A percentile compares a stretch with the other conserved stretches of the same genome.
Conservation (phyloP, 2,888 invertebrate genomes). For the Dryobota labecula region DNA sequence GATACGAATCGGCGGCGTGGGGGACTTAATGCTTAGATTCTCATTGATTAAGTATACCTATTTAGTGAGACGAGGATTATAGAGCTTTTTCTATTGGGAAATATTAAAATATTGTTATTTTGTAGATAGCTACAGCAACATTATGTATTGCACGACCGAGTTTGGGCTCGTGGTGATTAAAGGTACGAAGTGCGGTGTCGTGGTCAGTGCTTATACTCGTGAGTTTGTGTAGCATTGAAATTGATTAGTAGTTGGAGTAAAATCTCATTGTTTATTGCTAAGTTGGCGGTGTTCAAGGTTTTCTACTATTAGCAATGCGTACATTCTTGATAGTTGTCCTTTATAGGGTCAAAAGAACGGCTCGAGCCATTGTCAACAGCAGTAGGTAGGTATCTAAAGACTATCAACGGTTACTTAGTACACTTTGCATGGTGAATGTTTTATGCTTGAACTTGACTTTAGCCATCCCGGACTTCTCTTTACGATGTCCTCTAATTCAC, state of each 20-base stretch:
- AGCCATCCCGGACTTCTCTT: background rate
- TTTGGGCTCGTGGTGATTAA: slow-evolving; percentile 9
- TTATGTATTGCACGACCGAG: slow-evolving; percentile 39
- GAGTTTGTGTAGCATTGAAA: slow-evolving; percentile 49
- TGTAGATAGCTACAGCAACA: slow-evolving; percentile 32
- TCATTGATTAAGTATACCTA: slow-evolving; percentile 87
- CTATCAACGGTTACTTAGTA: slow-evolving; percentile 6
- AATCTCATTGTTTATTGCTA: slow-evolving; percentile 62
- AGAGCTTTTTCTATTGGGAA: slow-evolving; percentile 67
- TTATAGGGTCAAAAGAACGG: slow-evolving; percentile 38
- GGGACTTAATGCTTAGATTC: slow-evolving; percentile 83
- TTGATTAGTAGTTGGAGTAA: slow-evolving; percentile 56
- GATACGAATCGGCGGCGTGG: slow-evolving; percentile 84
- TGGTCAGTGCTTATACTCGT: slow-evolving; percentile 24
- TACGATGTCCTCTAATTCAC: background rate
- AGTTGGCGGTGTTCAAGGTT: slow-evolving; percentile 43
- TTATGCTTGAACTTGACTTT: background rate
- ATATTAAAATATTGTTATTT: slow-evolving; percentile 65
- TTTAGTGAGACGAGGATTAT: slow-evolving; percentile 83
- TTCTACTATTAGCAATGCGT: slow-evolving; percentile 46
- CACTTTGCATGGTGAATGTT: slow-evolving; percentile 2
- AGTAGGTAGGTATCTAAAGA: background rate
- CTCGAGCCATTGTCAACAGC: slow-evolving; percentile 12
- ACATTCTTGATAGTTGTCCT: slow-evolving; percentile 58
- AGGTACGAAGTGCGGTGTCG: slow-evolving; percentile 39